These are phyloP conservation scores for Aspidiotus rigidus DNA, from an alignment of 2,888 invertebrate species.

Conservation along the genomic window DNA sequence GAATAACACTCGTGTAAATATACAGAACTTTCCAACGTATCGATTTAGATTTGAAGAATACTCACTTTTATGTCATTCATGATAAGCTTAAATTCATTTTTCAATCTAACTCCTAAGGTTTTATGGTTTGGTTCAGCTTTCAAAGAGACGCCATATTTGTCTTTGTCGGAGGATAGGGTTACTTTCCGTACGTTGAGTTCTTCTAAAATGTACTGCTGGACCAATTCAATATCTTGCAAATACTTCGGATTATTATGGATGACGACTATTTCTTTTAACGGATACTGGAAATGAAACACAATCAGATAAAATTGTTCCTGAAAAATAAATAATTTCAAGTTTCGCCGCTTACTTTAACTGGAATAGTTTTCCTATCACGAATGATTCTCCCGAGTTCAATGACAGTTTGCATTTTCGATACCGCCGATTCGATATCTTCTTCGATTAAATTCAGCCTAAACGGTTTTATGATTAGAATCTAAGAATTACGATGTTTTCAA, in stretches of 20 bases:
- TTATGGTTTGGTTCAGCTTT: constrained; percentile 94
- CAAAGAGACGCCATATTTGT: constrained; percentile 80
- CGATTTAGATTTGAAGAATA: background rate
- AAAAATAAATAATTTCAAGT: background rate
- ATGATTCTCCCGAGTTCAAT: constrained; percentile 89
- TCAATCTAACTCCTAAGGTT: constrained; percentile 74
- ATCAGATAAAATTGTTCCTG: background rate
- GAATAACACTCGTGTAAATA: background rate
- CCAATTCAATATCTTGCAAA: constrained; percentile 64
- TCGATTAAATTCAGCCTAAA: constrained; percentile 61
- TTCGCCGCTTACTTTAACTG: constrained; percentile 58
- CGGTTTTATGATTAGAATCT: background rate
- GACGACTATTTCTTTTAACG: constrained; percentile 88
- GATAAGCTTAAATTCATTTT: constrained; percentile 81
- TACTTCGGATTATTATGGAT: constrained; percentile 75
- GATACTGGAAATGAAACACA: constrained; percentile 53
- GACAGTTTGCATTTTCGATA: constrained; percentile 85
- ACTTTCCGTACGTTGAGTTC: constrained; percentile 86
- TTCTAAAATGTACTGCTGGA: constrained; percentile 77
- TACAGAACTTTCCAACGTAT: background rate
- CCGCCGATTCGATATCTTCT: constrained; percentile 76
- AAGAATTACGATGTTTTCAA: background rate
- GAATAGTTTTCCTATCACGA: constrained; percentile 85
- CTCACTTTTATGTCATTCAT: constrained; percentile 64
- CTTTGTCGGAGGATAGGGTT: constrained; percentile 77